A percentile compares a stretch with the other conserved stretches of the same genome.
These are phyloP conservation scores for Ophthalmolycus amberensis DNA, from an alignment of 2,113 vertebrate genomes.

Conservation along the genomic window DNA sequence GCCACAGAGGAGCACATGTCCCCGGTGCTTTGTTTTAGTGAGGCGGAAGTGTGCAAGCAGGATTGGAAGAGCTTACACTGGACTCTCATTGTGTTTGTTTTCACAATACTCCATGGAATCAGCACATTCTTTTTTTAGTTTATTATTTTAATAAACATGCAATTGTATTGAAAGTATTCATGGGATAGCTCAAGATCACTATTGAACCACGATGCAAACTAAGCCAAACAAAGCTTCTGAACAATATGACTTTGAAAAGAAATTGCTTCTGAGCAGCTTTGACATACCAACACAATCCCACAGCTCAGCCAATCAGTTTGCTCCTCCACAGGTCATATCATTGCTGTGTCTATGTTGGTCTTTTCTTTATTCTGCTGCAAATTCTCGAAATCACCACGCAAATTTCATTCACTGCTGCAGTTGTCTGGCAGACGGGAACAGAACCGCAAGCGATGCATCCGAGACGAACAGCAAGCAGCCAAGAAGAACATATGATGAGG, in stretches of 20 bases:
- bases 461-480: no score
- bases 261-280: background rate
- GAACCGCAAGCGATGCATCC: no score
- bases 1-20: constrained; percentile 9
- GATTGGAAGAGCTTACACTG: background rate
- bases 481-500: no score
- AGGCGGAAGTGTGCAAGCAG: background rate
- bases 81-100: background rate
- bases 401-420: background rate
- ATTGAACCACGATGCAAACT: background rate
- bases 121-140: background rate
- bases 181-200: background rate
- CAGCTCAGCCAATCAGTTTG: background rate
- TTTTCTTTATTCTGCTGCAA: background rate
- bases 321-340: background rate
- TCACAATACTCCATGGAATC: background rate
- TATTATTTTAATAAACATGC: background rate
- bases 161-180: background rate
- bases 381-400: background rate
- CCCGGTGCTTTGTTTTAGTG: background rate
- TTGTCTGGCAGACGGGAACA: background rate
- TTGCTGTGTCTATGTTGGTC: background rate
- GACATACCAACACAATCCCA: background rate
- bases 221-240: background rate
- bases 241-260: background rate